Percentiles rank a stretch among this genome's conserved stretches.
Evolutionary conservation across 2,888 invertebrate species (phyloP).

Genomic region (Schrankia costaestrigalis): DNA sequence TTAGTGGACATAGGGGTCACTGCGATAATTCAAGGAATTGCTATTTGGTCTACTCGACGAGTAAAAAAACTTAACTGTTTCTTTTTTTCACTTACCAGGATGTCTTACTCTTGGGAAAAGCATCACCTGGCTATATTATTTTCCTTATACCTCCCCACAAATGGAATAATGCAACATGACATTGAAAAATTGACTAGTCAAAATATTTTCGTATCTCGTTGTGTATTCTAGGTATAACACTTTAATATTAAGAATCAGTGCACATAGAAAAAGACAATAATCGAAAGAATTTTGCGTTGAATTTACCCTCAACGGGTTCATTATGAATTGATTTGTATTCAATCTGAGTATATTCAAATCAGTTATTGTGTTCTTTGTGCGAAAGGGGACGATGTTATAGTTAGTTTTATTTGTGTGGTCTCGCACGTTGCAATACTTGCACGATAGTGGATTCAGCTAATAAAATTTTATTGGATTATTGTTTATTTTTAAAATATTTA

Average conservation of each 20-base stretch:
- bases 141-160: conserved; percentile 6
- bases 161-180: conserved; percentile 19
- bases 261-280: conserved; percentile 37
- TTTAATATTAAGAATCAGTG: conserved; percentile 22
- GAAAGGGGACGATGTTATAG: conserved; percentile 40
- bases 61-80: neutral
- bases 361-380: conserved; percentile 64
- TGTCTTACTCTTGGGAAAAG: conserved; percentile 13
- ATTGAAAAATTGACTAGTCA: conserved; percentile 19
- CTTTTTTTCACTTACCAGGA: neutral
- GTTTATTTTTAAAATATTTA: too few relatives aligned
- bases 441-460: too few relatives aligned
- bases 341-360: conserved; percentile 61
- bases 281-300: conserved; percentile 41
- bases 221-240: conserved; percentile 19
- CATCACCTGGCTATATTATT: conserved; percentile 9
- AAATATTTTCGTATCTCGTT: conserved; percentile 7
- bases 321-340: conserved; percentile 66
- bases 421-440: too few relatives aligned
- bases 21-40: too few relatives aligned
- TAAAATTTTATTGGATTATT: too few relatives aligned
- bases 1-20: too few relatives aligned
- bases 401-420: conserved; percentile 24
- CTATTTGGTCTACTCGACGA: too few relatives aligned
- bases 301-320: conserved; percentile 40